Evolutionary conservation across 2,113 vertebrate genomes (phyloP).

Genomic region (Pogonocichla stellata): DNA sequence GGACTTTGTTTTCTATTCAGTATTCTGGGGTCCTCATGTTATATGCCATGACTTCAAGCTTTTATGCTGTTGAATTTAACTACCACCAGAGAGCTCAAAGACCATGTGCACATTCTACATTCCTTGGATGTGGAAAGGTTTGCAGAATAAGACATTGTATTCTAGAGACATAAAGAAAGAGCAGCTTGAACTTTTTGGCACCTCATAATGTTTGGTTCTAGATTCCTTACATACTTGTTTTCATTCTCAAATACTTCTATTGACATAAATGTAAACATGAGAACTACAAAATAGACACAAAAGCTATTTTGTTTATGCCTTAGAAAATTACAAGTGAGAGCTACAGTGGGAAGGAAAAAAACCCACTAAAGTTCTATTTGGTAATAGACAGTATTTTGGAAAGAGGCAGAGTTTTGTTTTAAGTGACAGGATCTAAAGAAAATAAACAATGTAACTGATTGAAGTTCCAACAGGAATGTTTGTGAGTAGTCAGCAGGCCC

Average conservation of each 20-base stretch:
- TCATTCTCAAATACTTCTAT: neutral
- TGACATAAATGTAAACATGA: neutral
- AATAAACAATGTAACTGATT: neutral
- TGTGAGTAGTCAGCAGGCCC: neutral
- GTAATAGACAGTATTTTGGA: neutral
- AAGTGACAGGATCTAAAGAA: neutral
- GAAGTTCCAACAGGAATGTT: neutral
- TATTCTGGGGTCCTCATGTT: neutral
- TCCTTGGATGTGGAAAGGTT: neutral
- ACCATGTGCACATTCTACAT: neutral
- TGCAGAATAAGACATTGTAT: neutral
- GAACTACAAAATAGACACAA: neutral
- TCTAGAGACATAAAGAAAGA: neutral
- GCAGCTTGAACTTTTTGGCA: neutral
- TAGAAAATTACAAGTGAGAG: neutral
- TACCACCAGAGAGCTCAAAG: neutral
- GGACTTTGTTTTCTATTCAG: neutral
- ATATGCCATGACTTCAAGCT: neutral
- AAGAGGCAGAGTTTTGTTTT: neutral
- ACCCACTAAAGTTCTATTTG: rapidly evolving
- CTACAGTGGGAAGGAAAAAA: neutral
- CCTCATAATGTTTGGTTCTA: neutral
- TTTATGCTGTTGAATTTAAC: neutral
- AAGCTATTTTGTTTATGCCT: neutral
- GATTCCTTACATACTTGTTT: neutral